Evolutionary conservation across 2,113 vertebrate genomes (phyloP), one percentile per base, ranked within the genome.

Genomic region (Fulmarus glacialis): DNA sequence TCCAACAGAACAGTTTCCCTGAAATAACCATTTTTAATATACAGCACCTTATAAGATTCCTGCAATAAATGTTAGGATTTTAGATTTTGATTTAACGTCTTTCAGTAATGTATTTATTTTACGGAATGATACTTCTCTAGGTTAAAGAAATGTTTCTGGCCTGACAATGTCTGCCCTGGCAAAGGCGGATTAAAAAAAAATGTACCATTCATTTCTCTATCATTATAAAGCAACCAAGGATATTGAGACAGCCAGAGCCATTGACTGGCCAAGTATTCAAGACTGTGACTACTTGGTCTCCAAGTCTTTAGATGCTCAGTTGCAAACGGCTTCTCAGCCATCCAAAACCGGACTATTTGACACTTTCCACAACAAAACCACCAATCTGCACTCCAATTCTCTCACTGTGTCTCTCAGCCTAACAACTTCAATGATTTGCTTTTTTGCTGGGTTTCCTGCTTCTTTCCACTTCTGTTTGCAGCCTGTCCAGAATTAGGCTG

Each of bases 1-100:
- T 82, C 94, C 95, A 96, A 73, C 16, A 52, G 74, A 96, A 93
- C 56, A 40, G 78, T 86, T 95, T 95, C 79, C 79, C 94, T 85
- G n/a, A 95, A 94, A 94, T 82, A 91, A 91, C 74, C 42, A 40
- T 91, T 93, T 96, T 95, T 95, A 94, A 91, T 85, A 86, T 81
- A 70, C 16, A 58, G 71, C 62, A 78, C 74, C 67, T 73, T 73
- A 62, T 85, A 95, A 48, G 42, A 82, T 88, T 89, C 66, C 79
- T 86, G 70, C 58, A 63, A 50, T 87, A 88, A 91, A 90, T 70
- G 45, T 83, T 82, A 70, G 63, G 42, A 77, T 70, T 91, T 82
- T 38, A 91, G 81, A 59, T 64, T 95, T 96, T 89, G 52, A 60
- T 94, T 93, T 91, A 83, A 47, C 45, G 80, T 77, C 50, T 91